These are phyloP conservation scores for Columbina picui DNA, from an alignment of 2,113 vertebrate genomes.

Conservation along the genomic window DNA sequence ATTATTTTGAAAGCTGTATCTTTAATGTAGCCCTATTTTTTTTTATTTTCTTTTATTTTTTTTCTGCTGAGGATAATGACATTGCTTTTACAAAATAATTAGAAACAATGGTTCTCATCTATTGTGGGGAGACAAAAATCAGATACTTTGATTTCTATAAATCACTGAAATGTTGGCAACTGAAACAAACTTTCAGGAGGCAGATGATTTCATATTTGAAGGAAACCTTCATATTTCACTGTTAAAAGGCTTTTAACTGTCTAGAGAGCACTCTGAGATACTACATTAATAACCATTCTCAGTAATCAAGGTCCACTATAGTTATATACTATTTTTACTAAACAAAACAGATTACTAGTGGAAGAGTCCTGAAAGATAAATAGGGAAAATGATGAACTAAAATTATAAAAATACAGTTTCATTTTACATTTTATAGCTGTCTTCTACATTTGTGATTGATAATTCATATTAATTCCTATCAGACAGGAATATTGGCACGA, in stretches of 20 bases:
- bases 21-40: conserved; percentile 45
- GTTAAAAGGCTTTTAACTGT: conserved; percentile 37
- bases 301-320: conserved; percentile 10
- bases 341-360: conserved; percentile 17
- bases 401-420: conserved; percentile 18
- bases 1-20: conserved; percentile 61
- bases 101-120: conserved; percentile 38
- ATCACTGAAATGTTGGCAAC: conserved; percentile 61
- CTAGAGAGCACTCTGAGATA: background rate
- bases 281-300: conserved; percentile 15
- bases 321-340: conserved; percentile 1
- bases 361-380: conserved; percentile 16
- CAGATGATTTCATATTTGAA: conserved; percentile 46
- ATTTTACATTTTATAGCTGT: background rate
- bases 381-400: background rate
- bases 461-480: conserved; percentile 37
- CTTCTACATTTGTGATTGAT: background rate
- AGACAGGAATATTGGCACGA: background rate
- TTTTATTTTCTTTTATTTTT: background rate
- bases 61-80: conserved; percentile 13
- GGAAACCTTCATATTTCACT: conserved; percentile 51
- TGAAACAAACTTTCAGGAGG: conserved; percentile 60
- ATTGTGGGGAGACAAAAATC: conserved; percentile 64
- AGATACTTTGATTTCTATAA: conserved; percentile 59
- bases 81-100: conserved; percentile 43